Evolutionary conservation across 2,797 vertebrate genomes (phyloP).

Genomic region (Erithacus rubecula): DNA sequence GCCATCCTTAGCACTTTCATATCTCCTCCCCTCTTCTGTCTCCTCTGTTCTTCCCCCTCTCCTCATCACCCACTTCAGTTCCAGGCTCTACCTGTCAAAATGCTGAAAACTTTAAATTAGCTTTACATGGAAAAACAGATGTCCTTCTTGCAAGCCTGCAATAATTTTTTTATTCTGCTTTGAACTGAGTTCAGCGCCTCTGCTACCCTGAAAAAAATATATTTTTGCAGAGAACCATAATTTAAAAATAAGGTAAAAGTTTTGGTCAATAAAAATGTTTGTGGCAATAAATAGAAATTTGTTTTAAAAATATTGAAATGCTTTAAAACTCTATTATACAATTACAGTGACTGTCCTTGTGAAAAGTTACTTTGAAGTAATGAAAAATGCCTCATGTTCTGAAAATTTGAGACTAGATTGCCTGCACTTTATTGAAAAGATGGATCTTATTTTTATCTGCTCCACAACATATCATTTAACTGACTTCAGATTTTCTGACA

Average conservation of each 20-base stretch:
- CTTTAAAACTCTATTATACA: background rate
- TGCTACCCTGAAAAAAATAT: background rate
- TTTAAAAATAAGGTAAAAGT: background rate
- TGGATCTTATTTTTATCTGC: background rate
- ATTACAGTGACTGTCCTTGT: background rate
- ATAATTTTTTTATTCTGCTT: background rate
- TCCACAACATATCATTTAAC: background rate
- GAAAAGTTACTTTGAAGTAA: background rate
- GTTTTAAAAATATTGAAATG: background rate
- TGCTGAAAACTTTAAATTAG: background rate
- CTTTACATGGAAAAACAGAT: background rate
- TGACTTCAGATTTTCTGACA: background rate
- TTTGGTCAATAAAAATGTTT: background rate
- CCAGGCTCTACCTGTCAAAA: background rate
- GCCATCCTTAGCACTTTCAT: background rate
- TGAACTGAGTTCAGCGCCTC: background rate
- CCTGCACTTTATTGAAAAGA: background rate
- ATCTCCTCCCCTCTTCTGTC: background rate
- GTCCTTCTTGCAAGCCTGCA: background rate
- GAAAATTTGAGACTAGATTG: background rate
- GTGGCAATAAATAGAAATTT: background rate
- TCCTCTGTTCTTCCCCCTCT: background rate
- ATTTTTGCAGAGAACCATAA: background rate
- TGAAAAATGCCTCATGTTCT: background rate
- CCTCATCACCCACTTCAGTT: background rate